Evolutionary conservation across 2,113 vertebrate species (phyloP).

Genomic region (Podocnemis expansa): DNA sequence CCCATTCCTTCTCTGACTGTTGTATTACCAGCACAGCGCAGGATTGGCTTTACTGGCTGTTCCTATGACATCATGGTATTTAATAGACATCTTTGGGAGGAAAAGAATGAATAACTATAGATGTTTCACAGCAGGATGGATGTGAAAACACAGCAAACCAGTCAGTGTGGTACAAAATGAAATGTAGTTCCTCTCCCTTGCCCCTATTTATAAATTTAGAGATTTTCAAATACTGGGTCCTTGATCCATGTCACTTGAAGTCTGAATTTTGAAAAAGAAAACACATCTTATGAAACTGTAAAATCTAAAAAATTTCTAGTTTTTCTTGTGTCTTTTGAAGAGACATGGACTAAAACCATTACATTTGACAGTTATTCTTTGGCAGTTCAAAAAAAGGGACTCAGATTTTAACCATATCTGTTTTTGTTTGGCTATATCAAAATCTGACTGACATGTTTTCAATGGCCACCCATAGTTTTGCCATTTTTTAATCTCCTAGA

Average conservation of each 20-base stretch:
- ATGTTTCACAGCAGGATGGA: not conserved
- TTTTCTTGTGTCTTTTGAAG: not conserved
- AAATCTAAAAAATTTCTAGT: not conserved
- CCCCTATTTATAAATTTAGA: not conserved
- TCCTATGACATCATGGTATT: not conserved
- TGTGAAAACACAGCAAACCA: not conserved
- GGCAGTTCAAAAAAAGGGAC: no score
- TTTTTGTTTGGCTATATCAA: not conserved
- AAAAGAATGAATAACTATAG: not conserved
- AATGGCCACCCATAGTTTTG: not conserved
- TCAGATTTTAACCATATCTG: not conserved
- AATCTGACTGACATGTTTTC: not conserved
- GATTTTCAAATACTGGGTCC: not conserved
- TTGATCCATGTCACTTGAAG: not conserved
- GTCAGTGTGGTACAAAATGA: not conserved
- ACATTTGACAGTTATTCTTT: not conserved
- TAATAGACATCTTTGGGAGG: not conserved
- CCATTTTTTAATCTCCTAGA: not conserved
- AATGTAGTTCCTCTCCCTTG: not conserved
- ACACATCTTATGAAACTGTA: not conserved
- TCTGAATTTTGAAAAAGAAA: not conserved
- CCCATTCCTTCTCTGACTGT: not conserved
- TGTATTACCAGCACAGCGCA: not conserved
- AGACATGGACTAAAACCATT: not conserved
- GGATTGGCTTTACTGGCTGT: not conserved